Conservation (phyloP, 2,113 vertebrate species). For the Tauraco erythrolophus region DNA sequence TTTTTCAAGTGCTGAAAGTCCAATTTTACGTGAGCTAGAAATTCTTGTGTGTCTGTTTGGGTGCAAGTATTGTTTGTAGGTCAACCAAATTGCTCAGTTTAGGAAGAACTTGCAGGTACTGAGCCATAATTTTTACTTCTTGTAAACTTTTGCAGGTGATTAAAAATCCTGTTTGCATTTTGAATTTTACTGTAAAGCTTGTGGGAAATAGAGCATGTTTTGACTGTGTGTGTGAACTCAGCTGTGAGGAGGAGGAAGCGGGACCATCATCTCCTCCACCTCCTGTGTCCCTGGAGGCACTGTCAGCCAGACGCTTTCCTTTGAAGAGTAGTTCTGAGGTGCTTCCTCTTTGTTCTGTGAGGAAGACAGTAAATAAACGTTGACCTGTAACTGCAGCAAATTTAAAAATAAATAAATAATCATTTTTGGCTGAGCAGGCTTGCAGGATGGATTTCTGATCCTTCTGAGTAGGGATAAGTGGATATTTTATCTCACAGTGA, state of each 20-base stretch:
- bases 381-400: background rate
- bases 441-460: background rate
- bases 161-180: background rate
- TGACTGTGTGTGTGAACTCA: background rate
- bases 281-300: background rate
- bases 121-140: background rate
- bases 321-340: slow-evolving; percentile 31
- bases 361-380: slow-evolving; percentile 14
- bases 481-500: background rate
- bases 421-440: background rate
- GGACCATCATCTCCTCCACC: slow-evolving; percentile 7
- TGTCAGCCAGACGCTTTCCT: background rate
- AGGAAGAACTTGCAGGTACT: background rate
- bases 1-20: background rate
- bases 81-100: background rate
- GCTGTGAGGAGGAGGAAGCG: slow-evolving; percentile 16
- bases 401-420: background rate
- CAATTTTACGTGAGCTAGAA: background rate
- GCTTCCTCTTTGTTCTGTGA: slow-evolving; percentile 8
- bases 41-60: background rate
- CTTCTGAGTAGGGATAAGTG: background rate
- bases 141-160: background rate
- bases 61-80: background rate
- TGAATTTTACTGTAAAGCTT: background rate
- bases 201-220: background rate